Evolutionary conservation across 64 coral and sea anemone species (phyloP), one percentile per base, ranked within the genome.

Genomic region (Pocillopora damicornis): DNA sequence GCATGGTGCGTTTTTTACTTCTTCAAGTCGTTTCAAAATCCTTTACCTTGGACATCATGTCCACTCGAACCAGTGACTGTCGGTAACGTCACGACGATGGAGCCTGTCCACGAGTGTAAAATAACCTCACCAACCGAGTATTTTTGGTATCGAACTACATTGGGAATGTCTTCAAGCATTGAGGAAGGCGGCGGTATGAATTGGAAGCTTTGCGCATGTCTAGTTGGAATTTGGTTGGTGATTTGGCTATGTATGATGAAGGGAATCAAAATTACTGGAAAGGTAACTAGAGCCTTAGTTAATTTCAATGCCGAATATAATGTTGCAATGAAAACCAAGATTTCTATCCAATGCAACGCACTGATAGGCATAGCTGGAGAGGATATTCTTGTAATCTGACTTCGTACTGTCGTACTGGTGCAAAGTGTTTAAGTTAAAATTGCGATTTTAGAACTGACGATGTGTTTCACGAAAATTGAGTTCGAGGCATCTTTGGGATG

Each of bases 1-100:
- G 93, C 93, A 2, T 95, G 97, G 93, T 99, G 97, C 38, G 93
- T 99, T 37, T 99, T 99, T 75, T 99, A 99, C 74, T 99, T 99
- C 12, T 91, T 99, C 26, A 92, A 95, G 78, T 99, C 97, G 1
- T 99, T 99, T 88, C 90, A 99, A 89, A 87, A 79, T 59, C 97
- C 97, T 37, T 83, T 99, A 74, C 97, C 97, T 37, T 99, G 97
- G 97, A 81, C 97, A 11, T 57, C 89, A 35, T 99, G 97, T 74
- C 97, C 97, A 36, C 82, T 87, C 25, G 87, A 91, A 17, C 25
- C 89, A 37, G 68, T 90, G 15, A 60, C 58, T 18, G 26, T 90
- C 74, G 90, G 90, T 61, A 99, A 99, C n/a, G 37, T 89, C 3
- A 99, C 93, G 23, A 87, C 42, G 4, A 58, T 84, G 61, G 65